Base-by-base conservation (phyloP, 1,140 invertebrate species). In the Marisa cornuarietis region DNA sequence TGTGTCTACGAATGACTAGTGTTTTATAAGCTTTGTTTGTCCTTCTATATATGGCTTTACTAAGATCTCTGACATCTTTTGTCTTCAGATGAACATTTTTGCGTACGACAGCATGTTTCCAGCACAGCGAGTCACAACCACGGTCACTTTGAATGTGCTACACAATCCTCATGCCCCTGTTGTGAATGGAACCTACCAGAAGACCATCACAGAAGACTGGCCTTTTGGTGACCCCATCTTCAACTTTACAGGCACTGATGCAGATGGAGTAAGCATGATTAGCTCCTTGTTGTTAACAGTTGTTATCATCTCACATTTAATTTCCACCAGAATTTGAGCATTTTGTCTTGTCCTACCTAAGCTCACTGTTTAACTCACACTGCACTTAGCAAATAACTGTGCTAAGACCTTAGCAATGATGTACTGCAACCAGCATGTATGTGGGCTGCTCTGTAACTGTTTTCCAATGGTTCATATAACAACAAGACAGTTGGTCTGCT, bases 21-120 rank as follows among this genome's bases (percentile, higher is more conserved):
- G 11, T 18, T 14, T 58, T 18, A 58, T 58, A 58, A 68, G 13
- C 22, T 16, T n/a, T 24, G 6, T 22, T 2, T 22, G 22, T n/a
- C 0, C 9, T 31, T 68, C 11, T 13, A 24, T 11, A 66, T 20
- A 11, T 24, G 26, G 14, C 22, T 13, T 68, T 68, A 31, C 26
- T 42, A 42, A 42, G 31, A 24, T 13, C 0, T 16, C 22, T 71
- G 22, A 18, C 77, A 42, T 76, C 63, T 68, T 74, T 76, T 49
- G 78, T 58, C 82, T 80, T 68, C 78, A 88, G 87, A 65, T 97
- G 71, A 94, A 96, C 88, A 94, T 98, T 0, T 93, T 94, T 81
- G 96, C 95, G 0, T 96, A 96, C 86, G 96, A 98, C 88, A 92
- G 96, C 83, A 96, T 96, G 0, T 95, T 96, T 52, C 96, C 96